Base-by-base conservation (phyloP, 1,140 invertebrate species). In the Drosophila punjabiensis region DNA sequence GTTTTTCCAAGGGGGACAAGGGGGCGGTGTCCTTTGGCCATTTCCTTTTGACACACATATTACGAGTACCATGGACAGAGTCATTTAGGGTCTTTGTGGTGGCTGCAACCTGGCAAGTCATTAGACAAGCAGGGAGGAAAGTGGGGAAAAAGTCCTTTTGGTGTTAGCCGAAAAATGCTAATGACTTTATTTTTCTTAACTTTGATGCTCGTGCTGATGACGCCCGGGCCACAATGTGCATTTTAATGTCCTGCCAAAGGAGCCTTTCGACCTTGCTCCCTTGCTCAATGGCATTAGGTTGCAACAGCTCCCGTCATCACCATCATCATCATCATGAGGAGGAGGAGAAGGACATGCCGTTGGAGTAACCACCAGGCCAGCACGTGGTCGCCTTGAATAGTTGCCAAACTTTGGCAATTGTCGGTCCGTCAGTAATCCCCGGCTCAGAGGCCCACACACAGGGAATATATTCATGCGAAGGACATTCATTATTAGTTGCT, bases 141-240 rank as follows among this genome's bases (percentile, higher is more conserved):
- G 30, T 18, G 8, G 16, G 20, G 37, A 24, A 32, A 18, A 48
- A 48, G 48, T 33, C 30, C 79, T 68, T 56, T 41, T 81, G 83
- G 76, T 87, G 85, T 88, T 89, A 89, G 78, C 81, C 85, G 64
- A 89, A 90, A 87, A 79, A 89, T 89, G 86, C 85, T 89, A 89
- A 89, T 89, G 86, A 89, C 85, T 89, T 89, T 89, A 90, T 89
- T 85, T 89, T 85, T 85, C 86, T 85, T 73, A 82, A 90, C 86
- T 84, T 71, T 84, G 78, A 71, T 73, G 78, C 53, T 53, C 63
- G 41, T 58, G 64, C 58, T 73, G 74, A 61, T 66, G 73, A 47
- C 37, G 56, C 58, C 73, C 47, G 47, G 37, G 24, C 69, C 79
- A 82, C 86, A 89, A 81, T 90, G 70, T 89, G 85, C 85, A 89